phyloP scores from a whole-genome alignment of 2,888 invertebrate species.

The Zhuqinia jingwanae region DNA sequence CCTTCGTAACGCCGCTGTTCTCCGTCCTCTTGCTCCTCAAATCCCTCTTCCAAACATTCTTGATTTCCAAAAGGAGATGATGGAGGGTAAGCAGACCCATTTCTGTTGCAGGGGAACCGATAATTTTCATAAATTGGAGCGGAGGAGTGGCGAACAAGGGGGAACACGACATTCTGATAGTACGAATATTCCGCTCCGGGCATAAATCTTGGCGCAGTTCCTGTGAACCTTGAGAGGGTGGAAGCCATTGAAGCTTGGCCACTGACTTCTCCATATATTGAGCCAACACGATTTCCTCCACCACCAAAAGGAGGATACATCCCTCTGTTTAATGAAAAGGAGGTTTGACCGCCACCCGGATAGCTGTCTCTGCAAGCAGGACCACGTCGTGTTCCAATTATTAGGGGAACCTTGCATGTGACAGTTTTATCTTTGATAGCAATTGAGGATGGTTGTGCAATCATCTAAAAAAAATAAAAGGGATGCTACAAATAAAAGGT shows the following conservation, averaged over 20 bases:
- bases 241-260: constrained; percentile 50
- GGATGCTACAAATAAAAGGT: too few species aligned
- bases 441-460: constrained; percentile 57
- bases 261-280: constrained; percentile 62
- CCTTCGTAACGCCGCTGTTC: constrained; percentile 60
- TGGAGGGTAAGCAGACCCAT: background rate
- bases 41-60: constrained; percentile 56
- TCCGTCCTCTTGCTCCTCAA: constrained; percentile 50
- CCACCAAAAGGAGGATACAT: constrained; percentile 55
- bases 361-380: constrained; percentile 60
- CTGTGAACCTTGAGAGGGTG: constrained; percentile 55
- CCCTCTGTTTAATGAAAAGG: constrained; percentile 50
- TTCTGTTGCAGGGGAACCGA: constrained; percentile 31
- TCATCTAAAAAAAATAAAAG: constrained; percentile 55
- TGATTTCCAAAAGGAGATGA: constrained; percentile 51
- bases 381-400: constrained; percentile 66
- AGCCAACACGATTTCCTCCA: constrained; percentile 59
- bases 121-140: constrained; percentile 72
- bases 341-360: constrained; percentile 36
- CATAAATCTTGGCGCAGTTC: constrained; percentile 53
- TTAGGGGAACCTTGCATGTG: constrained; percentile 63
- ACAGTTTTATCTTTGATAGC: constrained; percentile 61
- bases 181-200: constrained; percentile 55
- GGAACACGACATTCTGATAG: constrained; percentile 71
- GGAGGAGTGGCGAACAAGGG: constrained; percentile 63